A percentile compares a stretch with the other conserved stretches of the same genome.
These are phyloP conservation scores for Mythimna loreyi DNA, from an alignment of 2,888 invertebrate genomes.

Conservation along the genomic window DNA sequence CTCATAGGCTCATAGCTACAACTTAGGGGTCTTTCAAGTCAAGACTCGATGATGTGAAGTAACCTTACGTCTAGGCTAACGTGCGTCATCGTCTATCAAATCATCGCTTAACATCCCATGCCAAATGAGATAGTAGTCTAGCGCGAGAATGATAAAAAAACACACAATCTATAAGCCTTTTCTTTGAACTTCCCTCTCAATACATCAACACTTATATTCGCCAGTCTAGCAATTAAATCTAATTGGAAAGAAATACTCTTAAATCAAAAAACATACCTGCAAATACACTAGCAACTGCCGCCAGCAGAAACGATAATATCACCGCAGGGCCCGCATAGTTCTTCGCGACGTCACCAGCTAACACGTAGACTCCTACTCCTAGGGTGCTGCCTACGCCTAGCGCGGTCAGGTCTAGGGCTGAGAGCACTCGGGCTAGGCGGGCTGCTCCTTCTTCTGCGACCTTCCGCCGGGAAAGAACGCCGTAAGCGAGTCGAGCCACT, in stretches of 20 bases:
- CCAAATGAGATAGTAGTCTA: too few relatives aligned
- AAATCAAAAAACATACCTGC: slow-evolving; percentile 91
- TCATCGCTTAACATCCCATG: too few relatives aligned
- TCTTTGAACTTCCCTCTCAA: too few relatives aligned
- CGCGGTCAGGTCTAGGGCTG: slow-evolving; percentile 95
- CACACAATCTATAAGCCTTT: too few relatives aligned
- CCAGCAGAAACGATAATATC: slow-evolving; percentile 96
- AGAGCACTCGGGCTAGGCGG: slow-evolving; percentile 93
- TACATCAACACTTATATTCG: too few relatives aligned
- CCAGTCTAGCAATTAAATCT: background rate
- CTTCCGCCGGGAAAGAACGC: slow-evolving; percentile 85
- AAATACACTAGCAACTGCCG: slow-evolving; percentile 97
- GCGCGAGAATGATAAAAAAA: too few relatives aligned
- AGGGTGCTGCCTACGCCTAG: slow-evolving; percentile 96
- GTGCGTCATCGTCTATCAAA: too few relatives aligned
- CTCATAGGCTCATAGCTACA: too few relatives aligned
- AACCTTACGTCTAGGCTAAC: too few relatives aligned
- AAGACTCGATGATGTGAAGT: too few relatives aligned
- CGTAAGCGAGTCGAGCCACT: slow-evolving; percentile 79
- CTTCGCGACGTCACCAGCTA: slow-evolving; percentile 96
- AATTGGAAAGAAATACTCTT: background rate
- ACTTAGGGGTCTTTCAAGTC: too few relatives aligned
- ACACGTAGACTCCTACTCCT: slow-evolving; percentile 97
- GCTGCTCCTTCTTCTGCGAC: slow-evolving; percentile 87
- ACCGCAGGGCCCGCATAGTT: slow-evolving; percentile 96